Conservation (phyloP, 2,888 invertebrate species). For the Polyploca ridens region DNA sequence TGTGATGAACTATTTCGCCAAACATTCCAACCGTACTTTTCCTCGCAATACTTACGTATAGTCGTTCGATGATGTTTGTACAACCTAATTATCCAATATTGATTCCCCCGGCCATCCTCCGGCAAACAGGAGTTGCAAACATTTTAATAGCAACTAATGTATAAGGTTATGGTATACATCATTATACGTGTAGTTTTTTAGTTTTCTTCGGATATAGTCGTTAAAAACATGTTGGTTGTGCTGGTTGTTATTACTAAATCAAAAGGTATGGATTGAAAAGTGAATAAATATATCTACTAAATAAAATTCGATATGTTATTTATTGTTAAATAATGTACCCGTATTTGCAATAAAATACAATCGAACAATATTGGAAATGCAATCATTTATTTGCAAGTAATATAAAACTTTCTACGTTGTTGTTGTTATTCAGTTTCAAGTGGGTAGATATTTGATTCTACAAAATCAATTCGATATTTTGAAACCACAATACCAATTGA, state of each 20-base stretch:
- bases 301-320: too few species aligned
- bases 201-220: too few species aligned
- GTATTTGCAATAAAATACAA: too few species aligned
- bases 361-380: too few species aligned
- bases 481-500: background rate
- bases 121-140: background rate
- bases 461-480: background rate
- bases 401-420: too few species aligned
- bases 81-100: constrained; percentile 15
- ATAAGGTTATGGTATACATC: background rate
- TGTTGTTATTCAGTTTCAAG: too few species aligned
- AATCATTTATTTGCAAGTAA: too few species aligned
- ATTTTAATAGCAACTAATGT: background rate
- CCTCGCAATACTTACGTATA: background rate
- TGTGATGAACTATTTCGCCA: background rate
- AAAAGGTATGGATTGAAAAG: background rate
- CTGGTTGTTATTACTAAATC: too few species aligned
- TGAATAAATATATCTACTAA: background rate
- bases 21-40: background rate
- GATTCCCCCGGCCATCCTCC: constrained; percentile 3
- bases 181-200: too few species aligned
- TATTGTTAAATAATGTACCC: too few species aligned
- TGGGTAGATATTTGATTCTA: too few species aligned
- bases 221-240: too few species aligned
- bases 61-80: constrained; percentile 5